phyloP scores from a whole-genome alignment of 2,113 vertebrate genomes.

The Scytalopus superciliaris region DNA sequence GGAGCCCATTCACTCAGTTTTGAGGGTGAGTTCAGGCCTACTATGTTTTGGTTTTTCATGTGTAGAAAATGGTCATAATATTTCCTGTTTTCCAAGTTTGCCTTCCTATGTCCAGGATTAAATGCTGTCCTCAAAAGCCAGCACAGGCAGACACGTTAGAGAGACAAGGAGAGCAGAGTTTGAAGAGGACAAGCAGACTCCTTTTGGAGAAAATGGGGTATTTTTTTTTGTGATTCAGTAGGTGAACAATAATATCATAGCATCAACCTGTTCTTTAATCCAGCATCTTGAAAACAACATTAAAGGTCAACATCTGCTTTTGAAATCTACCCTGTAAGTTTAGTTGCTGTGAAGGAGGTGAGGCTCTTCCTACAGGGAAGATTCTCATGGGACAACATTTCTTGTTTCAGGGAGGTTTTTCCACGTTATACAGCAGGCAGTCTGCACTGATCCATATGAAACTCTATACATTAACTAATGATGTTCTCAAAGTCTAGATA shows the following conservation, averaged over 20 bases:
- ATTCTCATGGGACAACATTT: background rate
- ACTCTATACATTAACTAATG: background rate
- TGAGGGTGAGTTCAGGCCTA: background rate
- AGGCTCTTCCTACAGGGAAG: background rate
- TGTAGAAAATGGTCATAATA: background rate
- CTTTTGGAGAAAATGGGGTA: background rate
- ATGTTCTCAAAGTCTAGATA: background rate
- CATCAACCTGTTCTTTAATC: background rate
- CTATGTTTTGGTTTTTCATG: background rate
- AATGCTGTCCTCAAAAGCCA: background rate
- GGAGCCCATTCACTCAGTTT: background rate
- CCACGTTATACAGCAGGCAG: background rate
- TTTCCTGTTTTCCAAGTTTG: background rate
- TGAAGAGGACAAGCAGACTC: background rate
- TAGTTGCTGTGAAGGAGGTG: background rate
- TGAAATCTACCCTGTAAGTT: background rate
- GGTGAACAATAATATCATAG: background rate
- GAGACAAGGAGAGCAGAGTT: background rate
- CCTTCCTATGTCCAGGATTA: background rate
- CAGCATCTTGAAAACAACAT: background rate
- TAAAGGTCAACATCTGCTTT: background rate
- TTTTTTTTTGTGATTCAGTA: fast-evolving
- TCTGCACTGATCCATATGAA: background rate
- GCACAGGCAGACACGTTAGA: fast-evolving
- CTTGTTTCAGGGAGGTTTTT: background rate